Evolutionary conservation across 2,888 invertebrate species (phyloP).

Genomic region (Orgyia antiqua): DNA sequence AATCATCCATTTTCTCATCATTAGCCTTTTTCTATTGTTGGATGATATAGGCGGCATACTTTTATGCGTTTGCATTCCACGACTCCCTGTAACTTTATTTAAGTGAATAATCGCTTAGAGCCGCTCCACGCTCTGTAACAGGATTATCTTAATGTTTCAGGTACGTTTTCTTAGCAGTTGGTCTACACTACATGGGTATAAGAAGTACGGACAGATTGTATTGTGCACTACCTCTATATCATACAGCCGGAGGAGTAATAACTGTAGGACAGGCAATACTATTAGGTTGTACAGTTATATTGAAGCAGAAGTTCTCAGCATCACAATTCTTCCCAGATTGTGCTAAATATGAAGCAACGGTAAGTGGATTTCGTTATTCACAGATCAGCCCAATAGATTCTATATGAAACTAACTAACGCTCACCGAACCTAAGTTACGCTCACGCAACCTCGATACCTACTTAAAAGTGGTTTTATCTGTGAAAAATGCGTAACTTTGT

Average conservation of each 20-base stretch:
- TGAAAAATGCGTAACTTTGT: no score
- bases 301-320: slow-evolving; percentile 96
- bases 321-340: slow-evolving; percentile 96
- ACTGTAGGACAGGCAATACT: slow-evolving; percentile 88
- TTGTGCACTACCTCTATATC: slow-evolving; percentile 96
- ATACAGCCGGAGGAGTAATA: slow-evolving; percentile 95
- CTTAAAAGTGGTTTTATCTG: no score
- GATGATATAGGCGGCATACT: no score
- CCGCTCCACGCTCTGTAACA: no score
- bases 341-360: slow-evolving; percentile 95
- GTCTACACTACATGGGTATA: slow-evolving; percentile 82
- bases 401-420: no score
- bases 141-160: slow-evolving; percentile 76
- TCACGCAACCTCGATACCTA: no score
- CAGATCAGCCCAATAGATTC: neutral
- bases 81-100: no score
- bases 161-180: slow-evolving; percentile 86
- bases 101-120: no score
- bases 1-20: no score
- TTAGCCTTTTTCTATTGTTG: no score
- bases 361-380: slow-evolving; percentile 75
- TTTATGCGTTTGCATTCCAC: no score
- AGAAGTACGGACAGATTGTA: slow-evolving; percentile 87
- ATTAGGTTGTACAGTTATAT: slow-evolving; percentile 89
- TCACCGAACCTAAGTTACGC: no score